Conservation (phyloP, 2,113 vertebrate genomes). For the Myotis lucifugus region DNA sequence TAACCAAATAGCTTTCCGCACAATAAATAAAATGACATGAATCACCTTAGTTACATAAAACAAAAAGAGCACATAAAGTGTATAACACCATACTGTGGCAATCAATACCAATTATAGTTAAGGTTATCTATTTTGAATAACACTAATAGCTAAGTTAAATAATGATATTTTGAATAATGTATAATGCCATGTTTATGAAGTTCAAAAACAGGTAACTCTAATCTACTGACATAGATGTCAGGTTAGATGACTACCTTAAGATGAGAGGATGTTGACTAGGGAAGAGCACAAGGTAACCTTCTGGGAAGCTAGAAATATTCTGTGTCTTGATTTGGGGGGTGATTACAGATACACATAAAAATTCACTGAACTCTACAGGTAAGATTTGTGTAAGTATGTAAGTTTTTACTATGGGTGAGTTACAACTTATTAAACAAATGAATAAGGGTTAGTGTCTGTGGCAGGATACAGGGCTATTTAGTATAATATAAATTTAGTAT, state of each 20-base stretch:
- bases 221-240: neutral
- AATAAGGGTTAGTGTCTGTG: neutral
- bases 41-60: neutral
- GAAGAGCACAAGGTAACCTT: neutral
- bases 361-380: neutral
- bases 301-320: neutral
- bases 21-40: neutral
- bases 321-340: neutral
- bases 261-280: neutral
- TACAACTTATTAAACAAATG: neutral
- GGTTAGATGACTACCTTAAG: neutral
- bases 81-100: neutral
- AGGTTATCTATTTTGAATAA: neutral
- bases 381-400: neutral
- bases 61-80: neutral
- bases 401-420: neutral
- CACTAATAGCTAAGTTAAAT: neutral
- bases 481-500: neutral
- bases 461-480: neutral
- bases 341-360: neutral
- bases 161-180: neutral
- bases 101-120: neutral
- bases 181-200: neutral
- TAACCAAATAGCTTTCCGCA: neutral
- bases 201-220: conserved; percentile 13